These are phyloP conservation scores for Rousettus leschenaultii DNA, from an alignment of 2,113 vertebrate species.

Conservation along the genomic window DNA sequence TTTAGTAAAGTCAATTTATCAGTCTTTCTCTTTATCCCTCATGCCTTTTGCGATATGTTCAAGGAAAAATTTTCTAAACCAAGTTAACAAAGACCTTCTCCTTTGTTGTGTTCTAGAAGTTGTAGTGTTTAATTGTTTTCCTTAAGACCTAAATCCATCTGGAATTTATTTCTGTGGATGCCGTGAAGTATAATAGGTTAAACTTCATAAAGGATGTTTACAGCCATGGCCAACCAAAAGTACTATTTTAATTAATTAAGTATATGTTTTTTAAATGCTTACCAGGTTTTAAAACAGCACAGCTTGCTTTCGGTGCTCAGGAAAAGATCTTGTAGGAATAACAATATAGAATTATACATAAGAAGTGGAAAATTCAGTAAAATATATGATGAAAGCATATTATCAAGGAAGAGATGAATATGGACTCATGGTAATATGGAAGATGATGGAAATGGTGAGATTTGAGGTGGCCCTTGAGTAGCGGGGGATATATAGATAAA, in stretches of 20 bases:
- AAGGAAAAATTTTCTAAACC: neutral
- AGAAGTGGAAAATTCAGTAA: neutral
- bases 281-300: neutral
- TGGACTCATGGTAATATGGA: neutral
- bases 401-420: neutral
- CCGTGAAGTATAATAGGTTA: neutral
- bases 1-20: neutral
- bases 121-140: neutral
- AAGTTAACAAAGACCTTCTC: neutral
- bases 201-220: neutral
- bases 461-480: neutral
- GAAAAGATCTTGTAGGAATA: neutral
- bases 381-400: neutral
- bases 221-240: neutral
- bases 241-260: neutral
- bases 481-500: neutral
- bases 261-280: neutral
- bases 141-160: neutral
- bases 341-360: neutral
- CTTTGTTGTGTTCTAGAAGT: neutral
- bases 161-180: neutral
- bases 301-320: neutral
- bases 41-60: neutral
- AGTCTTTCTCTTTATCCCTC: neutral
- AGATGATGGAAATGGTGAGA: neutral